phyloP scores from a whole-genome alignment of 1,140 invertebrate species.

The Pygmarrhopalites habei region DNA sequence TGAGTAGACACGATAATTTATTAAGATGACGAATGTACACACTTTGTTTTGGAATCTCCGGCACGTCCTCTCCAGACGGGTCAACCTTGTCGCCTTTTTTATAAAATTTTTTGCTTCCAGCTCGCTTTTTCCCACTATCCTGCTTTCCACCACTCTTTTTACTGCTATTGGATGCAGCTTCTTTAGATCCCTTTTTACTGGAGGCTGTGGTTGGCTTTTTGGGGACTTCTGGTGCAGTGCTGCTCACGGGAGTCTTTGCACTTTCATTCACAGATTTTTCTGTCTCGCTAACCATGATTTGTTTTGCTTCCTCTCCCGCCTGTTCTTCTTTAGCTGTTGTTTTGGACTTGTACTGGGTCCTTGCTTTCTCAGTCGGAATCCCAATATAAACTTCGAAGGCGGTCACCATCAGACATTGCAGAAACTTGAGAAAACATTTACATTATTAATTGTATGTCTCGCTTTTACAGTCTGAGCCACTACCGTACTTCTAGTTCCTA shows the following conservation, averaged over 20 bases:
- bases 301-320: neutral
- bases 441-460: neutral
- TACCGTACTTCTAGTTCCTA: too few relatives aligned
- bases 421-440: slow-evolving; percentile 13
- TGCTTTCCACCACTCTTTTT: too few relatives aligned
- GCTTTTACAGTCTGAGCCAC: too few relatives aligned
- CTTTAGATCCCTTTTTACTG: too few relatives aligned
- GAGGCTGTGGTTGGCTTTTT: neutral
- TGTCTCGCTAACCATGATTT: neutral
- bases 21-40: too few relatives aligned
- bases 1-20: too few relatives aligned
- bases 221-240: neutral
- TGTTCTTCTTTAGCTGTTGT: neutral
- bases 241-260: neutral
- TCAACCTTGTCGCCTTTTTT: too few relatives aligned
- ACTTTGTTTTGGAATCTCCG: too few relatives aligned
- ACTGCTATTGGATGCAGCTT: too few relatives aligned
- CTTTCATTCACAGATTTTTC: neutral
- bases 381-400: slow-evolving; percentile 14
- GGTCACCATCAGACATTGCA: slow-evolving; percentile 24
- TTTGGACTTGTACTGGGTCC: neutral
- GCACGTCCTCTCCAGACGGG: too few relatives aligned
- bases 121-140: too few relatives aligned
- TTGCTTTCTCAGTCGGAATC: slow-evolving; percentile 13
- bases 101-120: too few relatives aligned